phyloP scores from a whole-genome alignment of 1,140 invertebrate species.

The Eueides isabella region DNA sequence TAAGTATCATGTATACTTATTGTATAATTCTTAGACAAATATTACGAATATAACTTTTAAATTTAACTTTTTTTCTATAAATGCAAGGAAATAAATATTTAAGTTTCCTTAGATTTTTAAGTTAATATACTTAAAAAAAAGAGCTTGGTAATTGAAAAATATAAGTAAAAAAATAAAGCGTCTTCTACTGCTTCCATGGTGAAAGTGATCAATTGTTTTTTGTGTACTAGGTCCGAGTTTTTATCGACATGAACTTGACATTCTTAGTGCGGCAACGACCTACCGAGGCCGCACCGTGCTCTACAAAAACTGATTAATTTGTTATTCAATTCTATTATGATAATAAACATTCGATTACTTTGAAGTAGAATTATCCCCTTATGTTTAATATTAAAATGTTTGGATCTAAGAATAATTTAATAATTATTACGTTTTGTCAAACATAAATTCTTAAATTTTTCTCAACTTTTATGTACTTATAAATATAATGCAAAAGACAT shows the following conservation, averaged over 20 bases:
- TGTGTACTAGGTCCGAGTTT: constrained; percentile 42
- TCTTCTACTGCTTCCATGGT: neutral
- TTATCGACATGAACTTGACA: constrained; percentile 57
- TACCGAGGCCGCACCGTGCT: constrained; percentile 49
- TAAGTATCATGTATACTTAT: constrained; percentile 49
- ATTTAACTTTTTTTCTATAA: neutral
- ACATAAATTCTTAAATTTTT: too few relatives aligned
- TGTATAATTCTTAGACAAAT: neutral
- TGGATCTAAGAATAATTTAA: too few relatives aligned
- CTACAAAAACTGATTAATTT: constrained; percentile 28
- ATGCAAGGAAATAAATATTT: too few relatives aligned
- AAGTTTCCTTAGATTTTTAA: too few relatives aligned
- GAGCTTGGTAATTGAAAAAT: too few relatives aligned
- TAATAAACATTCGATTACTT: neutral
- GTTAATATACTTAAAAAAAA: too few relatives aligned
- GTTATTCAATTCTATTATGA: constrained; percentile 28
- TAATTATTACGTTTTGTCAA: too few relatives aligned
- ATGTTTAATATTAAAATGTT: too few relatives aligned
- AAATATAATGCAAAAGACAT: too few relatives aligned
- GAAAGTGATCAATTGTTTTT: constrained; percentile 33
- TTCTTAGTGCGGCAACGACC: constrained; percentile 66
- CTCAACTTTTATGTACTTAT: too few relatives aligned
- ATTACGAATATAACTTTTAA: neutral
- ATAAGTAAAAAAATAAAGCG: neutral
- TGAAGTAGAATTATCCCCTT: neutral